Base-by-base conservation (phyloP, 2,888 invertebrate species). In the Drosophila sordidula region DNA sequence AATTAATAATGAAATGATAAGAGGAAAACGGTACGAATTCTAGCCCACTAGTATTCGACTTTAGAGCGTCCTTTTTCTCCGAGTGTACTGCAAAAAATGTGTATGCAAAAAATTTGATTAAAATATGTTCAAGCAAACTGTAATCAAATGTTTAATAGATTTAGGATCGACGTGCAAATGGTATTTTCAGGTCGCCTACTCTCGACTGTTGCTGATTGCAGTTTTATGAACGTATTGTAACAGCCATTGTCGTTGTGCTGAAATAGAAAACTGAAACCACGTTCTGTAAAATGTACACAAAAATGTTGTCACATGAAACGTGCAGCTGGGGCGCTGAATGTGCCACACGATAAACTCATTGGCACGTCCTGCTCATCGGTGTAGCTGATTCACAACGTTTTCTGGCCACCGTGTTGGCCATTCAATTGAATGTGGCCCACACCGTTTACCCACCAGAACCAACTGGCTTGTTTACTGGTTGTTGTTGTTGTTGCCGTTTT, bases 341-440 rank as follows among this genome's bases (percentile, higher is more conserved):
- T 42, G 14, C 9, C 9, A 6, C 36, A 32, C 14, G 55, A 49
- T 78, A 39, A 54, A 52, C 63, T 29, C 69, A 75, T 68, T 68
- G 69, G 51, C 75, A 78, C 70, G 75, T 78, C 38, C 69, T 25
- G 39, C 56, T 54, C 68, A 74, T 73, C 74, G 36, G 52, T 22
- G 38, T 67, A 44, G 58, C 56, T 56, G 56, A 42, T 56, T 49
- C 47, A 25, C 47, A 47, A 36, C 26, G 51, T 65, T 29, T 51
- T 38, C 6, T 29, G 44, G 46, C 16, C 22, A 29, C 25, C 26
- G 44, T 29, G 42, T 41, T 38, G 32, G 8, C 25, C 42, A 49
- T 69, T 63, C 75, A 59, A 75, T 63, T 78, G 56, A 63, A 75
- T 46, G 51, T 52, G 45, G 14, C 1, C 6, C 12, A 12, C 11